Evolutionary conservation across 2,888 invertebrate genomes (phyloP).

Genomic region (Geophilus truncorum): DNA sequence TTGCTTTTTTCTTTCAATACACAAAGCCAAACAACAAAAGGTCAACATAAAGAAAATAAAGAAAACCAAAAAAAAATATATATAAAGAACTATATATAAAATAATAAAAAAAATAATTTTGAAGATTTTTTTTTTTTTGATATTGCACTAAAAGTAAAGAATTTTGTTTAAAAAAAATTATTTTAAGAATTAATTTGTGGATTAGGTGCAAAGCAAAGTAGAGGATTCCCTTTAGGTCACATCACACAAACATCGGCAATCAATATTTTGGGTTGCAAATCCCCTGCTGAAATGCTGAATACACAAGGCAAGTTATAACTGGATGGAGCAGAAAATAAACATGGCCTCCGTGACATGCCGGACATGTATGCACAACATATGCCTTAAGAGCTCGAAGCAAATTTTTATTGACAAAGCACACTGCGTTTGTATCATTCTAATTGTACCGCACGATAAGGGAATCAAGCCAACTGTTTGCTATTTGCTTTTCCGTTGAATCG

Average conservation of each 20-base stretch:
- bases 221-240: constrained; percentile 1
- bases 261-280: constrained; percentile 25
- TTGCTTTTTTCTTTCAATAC: neutral
- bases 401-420: neutral
- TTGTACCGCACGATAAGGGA: neutral
- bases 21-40: neutral
- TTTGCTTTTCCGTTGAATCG: neutral
- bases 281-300: constrained; percentile 21
- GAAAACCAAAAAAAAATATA: neutral
- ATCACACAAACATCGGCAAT: constrained; percentile 6
- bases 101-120: neutral
- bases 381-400: neutral
- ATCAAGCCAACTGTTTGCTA: neutral
- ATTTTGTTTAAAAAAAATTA: too few species aligned
- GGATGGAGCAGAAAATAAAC: constrained; percentile 8
- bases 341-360: constrained; percentile 5
- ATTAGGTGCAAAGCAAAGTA: neutral
- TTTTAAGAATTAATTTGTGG: neutral
- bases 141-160: too few species aligned
- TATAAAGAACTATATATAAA: neutral
- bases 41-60: neutral
- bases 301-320: constrained; percentile 22
- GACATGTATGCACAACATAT: constrained; percentile 27
- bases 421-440: neutral
- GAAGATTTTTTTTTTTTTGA: neutral